Percentiles rank a stretch among this genome's conserved stretches.
phyloP scores from a whole-genome alignment of 2,113 vertebrate species.

The Corvus cornix region DNA sequence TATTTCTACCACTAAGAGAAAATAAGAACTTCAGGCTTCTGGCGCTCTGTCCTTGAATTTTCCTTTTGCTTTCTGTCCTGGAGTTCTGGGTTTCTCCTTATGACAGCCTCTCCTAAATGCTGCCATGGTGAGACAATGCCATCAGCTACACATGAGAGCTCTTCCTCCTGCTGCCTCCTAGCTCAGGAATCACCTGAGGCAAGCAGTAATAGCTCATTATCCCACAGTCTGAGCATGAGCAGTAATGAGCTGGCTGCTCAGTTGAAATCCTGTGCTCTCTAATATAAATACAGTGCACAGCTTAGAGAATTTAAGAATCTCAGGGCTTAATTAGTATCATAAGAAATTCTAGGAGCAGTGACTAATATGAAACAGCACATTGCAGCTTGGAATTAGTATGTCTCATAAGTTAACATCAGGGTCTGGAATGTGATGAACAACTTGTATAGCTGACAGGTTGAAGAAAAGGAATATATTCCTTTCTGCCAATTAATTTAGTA shows the following conservation, averaged over 20 bases:
- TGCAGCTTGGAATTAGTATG: not conserved
- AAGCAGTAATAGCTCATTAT: slow-evolving; percentile 21
- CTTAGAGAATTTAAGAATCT: not conserved
- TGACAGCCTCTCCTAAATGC: not conserved
- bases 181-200: slow-evolving; percentile 5
- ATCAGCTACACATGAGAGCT: not conserved
- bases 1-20: not conserved
- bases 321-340: not conserved
- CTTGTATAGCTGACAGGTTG: not conserved
- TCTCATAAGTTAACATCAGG: not conserved
- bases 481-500: not conserved
- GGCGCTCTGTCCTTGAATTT: not conserved
- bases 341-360: not conserved
- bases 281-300: not conserved
- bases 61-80: not conserved
- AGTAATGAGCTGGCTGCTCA: slow-evolving; percentile 2
- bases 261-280: not conserved
- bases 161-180: not conserved
- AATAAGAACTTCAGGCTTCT: not conserved
- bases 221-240: not conserved
- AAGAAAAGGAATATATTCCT: not conserved
- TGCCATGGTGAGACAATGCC: not conserved
- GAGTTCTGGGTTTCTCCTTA: not conserved
- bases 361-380: not conserved
- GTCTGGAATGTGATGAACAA: not conserved